Conservation (phyloP, 30 jellyfish, hydroid and myxozoan genomes). For the Aurelia aurita complex sp. Pacific region DNA sequence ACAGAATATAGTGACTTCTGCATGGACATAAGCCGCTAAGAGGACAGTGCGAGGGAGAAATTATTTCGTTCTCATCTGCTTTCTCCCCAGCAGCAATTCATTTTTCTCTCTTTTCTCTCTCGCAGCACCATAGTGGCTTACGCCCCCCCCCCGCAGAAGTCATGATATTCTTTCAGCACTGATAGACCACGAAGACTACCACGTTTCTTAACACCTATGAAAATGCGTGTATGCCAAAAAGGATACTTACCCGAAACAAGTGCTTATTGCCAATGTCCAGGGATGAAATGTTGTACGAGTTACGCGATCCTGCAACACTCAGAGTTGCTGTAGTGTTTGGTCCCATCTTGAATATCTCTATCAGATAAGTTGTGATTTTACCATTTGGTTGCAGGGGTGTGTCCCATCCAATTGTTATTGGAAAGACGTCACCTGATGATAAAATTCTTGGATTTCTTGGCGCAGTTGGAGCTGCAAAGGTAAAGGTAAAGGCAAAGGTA, state of each 20-base stretch:
- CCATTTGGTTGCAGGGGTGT: conserved; percentile 78
- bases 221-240: neutral
- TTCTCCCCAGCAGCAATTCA: no score
- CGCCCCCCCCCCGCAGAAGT: no score
- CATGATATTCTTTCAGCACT: no score
- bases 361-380: conserved; percentile 51
- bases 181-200: no score
- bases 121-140: no score
- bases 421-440: conserved; percentile 11
- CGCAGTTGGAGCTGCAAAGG: conserved; percentile 47
- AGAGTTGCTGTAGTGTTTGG: conserved; percentile 34
- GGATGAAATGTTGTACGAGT: conserved; percentile 19
- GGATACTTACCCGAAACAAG: conserved; percentile 28
- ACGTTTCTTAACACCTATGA: no score
- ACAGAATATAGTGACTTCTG: no score
- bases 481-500: neutral
- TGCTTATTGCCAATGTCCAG: conserved; percentile 14
- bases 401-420: conserved; percentile 54
- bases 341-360: conserved; percentile 32
- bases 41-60: no score
- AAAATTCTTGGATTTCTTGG: conserved; percentile 37
- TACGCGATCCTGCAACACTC: conserved; percentile 5
- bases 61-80: no score
- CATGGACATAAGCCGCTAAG: no score
- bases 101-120: no score